phyloP scores from a whole-genome alignment of 2,113 vertebrate genomes.

The Thymallus thymallus region DNA sequence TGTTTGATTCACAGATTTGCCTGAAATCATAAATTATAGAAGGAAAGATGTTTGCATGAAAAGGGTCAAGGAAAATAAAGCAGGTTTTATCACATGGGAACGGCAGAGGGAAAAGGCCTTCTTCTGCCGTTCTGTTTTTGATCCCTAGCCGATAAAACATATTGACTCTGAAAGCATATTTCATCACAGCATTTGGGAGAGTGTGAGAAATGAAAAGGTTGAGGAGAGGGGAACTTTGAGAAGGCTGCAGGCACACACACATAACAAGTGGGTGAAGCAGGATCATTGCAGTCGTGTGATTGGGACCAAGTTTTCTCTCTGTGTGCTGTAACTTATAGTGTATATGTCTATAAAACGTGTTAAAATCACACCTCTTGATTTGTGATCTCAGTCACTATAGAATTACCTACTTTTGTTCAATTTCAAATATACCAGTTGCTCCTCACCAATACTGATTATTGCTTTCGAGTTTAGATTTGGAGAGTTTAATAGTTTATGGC shows the following conservation, averaged over 20 bases:
- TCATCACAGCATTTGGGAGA: slow-evolving; percentile 41
- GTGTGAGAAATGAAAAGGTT: slow-evolving; percentile 18
- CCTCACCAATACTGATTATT: no score
- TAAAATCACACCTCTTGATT: no score
- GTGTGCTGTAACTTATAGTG: no score
- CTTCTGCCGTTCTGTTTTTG: slow-evolving; percentile 38
- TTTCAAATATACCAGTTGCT: no score
- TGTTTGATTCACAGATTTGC: slow-evolving; percentile 44
- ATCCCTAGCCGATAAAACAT: slow-evolving; percentile 38
- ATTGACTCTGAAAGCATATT: slow-evolving; percentile 63
- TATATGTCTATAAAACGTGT: no score
- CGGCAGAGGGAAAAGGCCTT: neutral
- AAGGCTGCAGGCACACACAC: no score
- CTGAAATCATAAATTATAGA: slow-evolving; percentile 40
- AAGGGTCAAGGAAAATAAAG: slow-evolving; percentile 24
- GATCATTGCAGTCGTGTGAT: neutral
- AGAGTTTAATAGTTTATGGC: neutral
- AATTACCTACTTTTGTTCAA: no score
- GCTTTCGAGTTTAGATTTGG: no score
- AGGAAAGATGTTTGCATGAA: slow-evolving; percentile 21
- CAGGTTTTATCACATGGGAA: slow-evolving; percentile 18
- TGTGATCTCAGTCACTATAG: no score
- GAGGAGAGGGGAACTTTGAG: slow-evolving; percentile 2
- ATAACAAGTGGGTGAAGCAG: neutral
- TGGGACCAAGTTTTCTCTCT: neutral